These are phyloP conservation scores for Ganaspis brasiliensis DNA, from an alignment of 2,888 invertebrate species.

Conservation along the genomic window DNA sequence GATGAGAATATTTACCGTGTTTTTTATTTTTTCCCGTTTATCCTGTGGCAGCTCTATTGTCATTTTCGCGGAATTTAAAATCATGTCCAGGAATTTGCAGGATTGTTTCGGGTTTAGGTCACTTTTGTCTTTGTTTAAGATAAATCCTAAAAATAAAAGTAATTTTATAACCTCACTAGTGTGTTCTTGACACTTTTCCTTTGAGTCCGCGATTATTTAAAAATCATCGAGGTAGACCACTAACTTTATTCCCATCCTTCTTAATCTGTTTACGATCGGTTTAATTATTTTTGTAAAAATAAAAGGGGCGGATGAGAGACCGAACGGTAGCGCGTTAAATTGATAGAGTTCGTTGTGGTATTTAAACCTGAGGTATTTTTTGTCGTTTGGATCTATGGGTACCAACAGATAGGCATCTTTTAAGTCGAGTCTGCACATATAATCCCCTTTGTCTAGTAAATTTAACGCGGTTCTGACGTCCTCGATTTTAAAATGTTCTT, in stretches of 20 bases:
- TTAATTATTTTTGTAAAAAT: conserved; percentile 54
- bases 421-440: conserved; percentile 50
- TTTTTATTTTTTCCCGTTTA: background rate
- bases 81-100: background rate
- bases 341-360: conserved; percentile 50
- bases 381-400: conserved; percentile 42
- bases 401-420: conserved; percentile 54
- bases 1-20: background rate
- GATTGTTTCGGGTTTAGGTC: background rate
- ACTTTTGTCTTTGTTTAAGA: background rate
- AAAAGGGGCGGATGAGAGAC: conserved; percentile 47
- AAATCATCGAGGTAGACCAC: conserved; percentile 53
- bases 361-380: conserved; percentile 58
- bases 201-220: conserved; percentile 33
- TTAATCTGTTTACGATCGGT: conserved; percentile 42
- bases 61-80: background rate
- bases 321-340: conserved; percentile 59
- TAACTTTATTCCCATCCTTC: conserved; percentile 31
- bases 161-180: background rate
- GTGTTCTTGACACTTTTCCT: too few relatives aligned
- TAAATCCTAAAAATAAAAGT: background rate
- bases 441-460: conserved; percentile 37
- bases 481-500: conserved; percentile 50
- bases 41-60: background rate
- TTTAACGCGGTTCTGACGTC: conserved; percentile 47